A percentile compares a stretch with the other conserved stretches of the same genome.
phyloP scores from a whole-genome alignment of 1,140 invertebrate species.

The Notospermus geniculatus region DNA sequence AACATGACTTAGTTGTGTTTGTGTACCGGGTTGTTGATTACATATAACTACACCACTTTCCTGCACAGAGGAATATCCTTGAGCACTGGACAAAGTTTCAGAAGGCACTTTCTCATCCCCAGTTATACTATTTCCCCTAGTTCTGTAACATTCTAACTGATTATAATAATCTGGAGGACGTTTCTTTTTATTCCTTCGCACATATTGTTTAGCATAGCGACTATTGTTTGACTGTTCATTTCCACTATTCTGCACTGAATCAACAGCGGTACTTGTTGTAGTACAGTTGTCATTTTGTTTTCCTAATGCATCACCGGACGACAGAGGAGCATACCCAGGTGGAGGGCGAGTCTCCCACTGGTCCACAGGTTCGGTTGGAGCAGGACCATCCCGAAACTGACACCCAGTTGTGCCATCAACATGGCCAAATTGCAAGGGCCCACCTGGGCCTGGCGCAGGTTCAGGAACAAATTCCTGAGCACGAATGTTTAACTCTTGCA shows the following conservation, averaged over 20 bases:
- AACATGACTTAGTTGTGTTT: background rate
- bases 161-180: slow-evolving; percentile 17
- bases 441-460: no score
- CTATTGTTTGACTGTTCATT: background rate
- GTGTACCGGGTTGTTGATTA: background rate
- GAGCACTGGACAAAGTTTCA: no score
- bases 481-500: no score
- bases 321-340: background rate
- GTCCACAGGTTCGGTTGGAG: background rate
- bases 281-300: background rate
- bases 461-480: no score
- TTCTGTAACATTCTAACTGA: background rate
- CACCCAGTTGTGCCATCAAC: no score
- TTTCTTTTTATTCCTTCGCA: slow-evolving; percentile 19
- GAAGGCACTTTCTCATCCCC: background rate
- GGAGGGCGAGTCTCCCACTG: background rate
- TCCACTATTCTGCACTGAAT: background rate
- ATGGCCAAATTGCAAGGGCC: no score
- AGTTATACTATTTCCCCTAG: background rate
- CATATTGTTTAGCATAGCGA: slow-evolving; percentile 5
- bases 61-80: no score
- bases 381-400: background rate
- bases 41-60: no score
- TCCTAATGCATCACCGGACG: background rate
- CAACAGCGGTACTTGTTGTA: background rate